Evolutionary conservation across 2,797 vertebrate genomes (phyloP).

Genomic region (Acestrorhynchus altus): DNA sequence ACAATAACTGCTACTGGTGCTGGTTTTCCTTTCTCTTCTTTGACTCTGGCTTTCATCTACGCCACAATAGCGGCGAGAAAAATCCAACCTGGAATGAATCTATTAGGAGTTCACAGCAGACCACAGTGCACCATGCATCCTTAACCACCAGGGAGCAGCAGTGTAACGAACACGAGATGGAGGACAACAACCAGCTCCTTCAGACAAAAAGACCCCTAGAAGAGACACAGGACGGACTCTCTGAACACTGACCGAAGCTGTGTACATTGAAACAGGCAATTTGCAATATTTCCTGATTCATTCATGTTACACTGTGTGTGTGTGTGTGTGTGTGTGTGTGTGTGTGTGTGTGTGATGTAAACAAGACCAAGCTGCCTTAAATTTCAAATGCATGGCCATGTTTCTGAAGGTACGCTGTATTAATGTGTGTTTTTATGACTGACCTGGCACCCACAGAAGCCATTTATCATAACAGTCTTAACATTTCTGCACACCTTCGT

Average conservation of each 20-base stretch:
- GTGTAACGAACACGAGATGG: not conserved
- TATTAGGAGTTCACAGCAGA: not conserved
- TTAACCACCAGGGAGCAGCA: conserved; percentile 60
- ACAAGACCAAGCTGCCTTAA: too few species aligned
- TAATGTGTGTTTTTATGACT: too few species aligned
- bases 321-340: too few species aligned
- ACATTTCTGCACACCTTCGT: too few species aligned
- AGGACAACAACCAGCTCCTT: not conserved
- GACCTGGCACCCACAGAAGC: too few species aligned
- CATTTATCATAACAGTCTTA: too few species aligned
- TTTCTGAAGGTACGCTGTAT: too few species aligned
- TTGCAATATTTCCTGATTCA: too few species aligned
- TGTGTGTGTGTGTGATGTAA: too few species aligned
- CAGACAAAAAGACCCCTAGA: conserved; percentile 24
- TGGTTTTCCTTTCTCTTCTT: not conserved
- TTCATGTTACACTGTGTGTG: too few species aligned
- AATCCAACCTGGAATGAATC: not conserved
- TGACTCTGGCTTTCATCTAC: not conserved
- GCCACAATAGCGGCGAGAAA: not conserved
- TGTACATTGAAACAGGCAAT: not conserved
- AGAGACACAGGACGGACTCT: not conserved
- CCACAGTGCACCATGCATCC: conserved; percentile 27
- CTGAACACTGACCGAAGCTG: not conserved
- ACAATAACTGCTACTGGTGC: not conserved
- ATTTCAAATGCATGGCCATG: too few species aligned